Conservation (phyloP, 2,113 vertebrate genomes). For the Boulengeromyrus knoepffleri region DNA sequence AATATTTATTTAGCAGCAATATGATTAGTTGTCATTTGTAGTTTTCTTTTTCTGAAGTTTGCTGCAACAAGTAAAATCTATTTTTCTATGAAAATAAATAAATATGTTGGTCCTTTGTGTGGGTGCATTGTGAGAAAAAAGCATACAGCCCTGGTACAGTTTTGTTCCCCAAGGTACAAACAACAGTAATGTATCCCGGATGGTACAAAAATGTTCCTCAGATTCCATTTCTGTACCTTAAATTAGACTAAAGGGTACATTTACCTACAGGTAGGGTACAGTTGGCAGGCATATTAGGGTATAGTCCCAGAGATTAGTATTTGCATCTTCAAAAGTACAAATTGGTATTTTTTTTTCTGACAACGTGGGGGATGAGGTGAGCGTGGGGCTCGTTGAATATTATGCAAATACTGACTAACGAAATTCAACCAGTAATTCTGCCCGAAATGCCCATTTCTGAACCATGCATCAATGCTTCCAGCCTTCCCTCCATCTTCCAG, state of each 20-base stretch:
- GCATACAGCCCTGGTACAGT: not conserved
- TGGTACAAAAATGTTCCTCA: not conserved
- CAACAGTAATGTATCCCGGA: not conserved
- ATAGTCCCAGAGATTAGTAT: not conserved
- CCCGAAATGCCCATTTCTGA: not conserved
- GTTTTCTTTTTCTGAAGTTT: not conserved
- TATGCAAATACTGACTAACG: not conserved
- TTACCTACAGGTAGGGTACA: not conserved
- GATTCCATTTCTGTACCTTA: not conserved
- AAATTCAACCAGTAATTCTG: not conserved
- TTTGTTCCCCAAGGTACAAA: not conserved
- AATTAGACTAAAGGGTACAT: not conserved
- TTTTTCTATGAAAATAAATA: not conserved
- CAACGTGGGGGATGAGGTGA: not conserved
- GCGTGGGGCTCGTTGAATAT: not conserved
- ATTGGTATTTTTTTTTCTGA: not conserved
- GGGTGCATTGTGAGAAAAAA: not conserved
- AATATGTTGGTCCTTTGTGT: not conserved
- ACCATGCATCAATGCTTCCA: not conserved
- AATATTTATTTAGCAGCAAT: not conserved
- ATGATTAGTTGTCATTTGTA: not conserved
- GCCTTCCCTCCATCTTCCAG: not conserved
- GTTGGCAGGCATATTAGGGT: not conserved
- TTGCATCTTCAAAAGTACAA: not conserved
- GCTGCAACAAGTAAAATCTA: not conserved